Percentiles rank a stretch among this genome's conserved stretches.
Conservation (phyloP, 2,888 invertebrate genomes). For the Pseudococcus jackbeardsleyi region DNA sequence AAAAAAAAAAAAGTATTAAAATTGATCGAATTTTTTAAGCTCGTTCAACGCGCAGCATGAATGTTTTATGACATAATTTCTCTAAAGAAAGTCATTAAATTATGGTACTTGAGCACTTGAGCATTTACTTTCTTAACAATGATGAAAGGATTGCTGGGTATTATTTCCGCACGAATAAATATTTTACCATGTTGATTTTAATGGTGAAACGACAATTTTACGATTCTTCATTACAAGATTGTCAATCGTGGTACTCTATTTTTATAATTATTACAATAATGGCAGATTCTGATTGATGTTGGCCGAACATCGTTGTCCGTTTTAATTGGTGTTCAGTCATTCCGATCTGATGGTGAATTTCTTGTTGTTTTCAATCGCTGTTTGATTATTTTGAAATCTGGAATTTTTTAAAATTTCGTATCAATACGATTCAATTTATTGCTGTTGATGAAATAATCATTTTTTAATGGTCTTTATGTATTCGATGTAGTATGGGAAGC, state of each 20-base stretch:
- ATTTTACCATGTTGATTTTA: slow-evolving; percentile 28
- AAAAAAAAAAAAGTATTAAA: too few relatives aligned
- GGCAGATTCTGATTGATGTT: slow-evolving; percentile 17
- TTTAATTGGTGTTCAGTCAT: slow-evolving; percentile 27
- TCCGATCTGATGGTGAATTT: background rate
- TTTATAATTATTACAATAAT: slow-evolving; percentile 13
- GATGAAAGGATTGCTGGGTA: background rate
- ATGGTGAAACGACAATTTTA: slow-evolving; percentile 12
- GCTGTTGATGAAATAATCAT: background rate
- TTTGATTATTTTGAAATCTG: background rate
- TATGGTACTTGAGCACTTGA: background rate
- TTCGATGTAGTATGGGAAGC: background rate
- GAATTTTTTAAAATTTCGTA: background rate
- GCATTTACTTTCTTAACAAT: background rate
- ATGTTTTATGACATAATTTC: background rate
- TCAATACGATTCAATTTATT: background rate
- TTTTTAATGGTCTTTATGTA: background rate
- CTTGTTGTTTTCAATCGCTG: background rate
- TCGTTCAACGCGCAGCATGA: background rate
- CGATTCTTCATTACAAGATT: background rate
- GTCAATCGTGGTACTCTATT: slow-evolving; percentile 36
- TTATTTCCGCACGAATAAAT: slow-evolving; percentile 24
- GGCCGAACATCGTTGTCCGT: slow-evolving; percentile 10
- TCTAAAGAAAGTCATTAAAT: background rate
- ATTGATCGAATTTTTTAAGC: background rate